phyloP scores from a whole-genome alignment of 2,113 vertebrate genomes.

The Heterochromis multidens region DNA sequence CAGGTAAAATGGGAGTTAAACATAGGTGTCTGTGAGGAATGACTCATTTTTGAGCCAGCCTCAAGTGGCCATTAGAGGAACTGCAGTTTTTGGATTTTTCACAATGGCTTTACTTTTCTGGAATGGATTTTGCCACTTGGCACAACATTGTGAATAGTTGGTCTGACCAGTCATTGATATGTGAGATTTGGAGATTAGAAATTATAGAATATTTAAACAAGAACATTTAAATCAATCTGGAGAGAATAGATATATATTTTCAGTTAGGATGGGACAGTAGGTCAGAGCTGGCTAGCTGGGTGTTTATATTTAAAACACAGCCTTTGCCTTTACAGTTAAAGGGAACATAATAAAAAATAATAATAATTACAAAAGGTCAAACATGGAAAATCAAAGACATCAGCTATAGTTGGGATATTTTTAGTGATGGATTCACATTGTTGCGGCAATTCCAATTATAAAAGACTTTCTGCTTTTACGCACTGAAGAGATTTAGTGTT shows the following conservation, averaged over 20 bases:
- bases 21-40: too few species aligned
- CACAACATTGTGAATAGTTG: too few species aligned
- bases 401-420: not conserved
- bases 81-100: too few species aligned
- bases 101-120: too few species aligned
- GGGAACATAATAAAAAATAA: not conserved
- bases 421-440: not conserved
- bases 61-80: too few species aligned
- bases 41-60: too few species aligned
- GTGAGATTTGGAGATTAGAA: too few species aligned
- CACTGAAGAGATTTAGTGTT: slow-evolving; percentile 19
- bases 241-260: not conserved
- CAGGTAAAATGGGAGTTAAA: too few species aligned
- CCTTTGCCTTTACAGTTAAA: not conserved
- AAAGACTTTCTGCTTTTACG: not conserved
- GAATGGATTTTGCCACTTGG: too few species aligned
- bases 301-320: not conserved
- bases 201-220: too few species aligned
- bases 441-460: slow-evolving; percentile 22
- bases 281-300: not conserved
- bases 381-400: not conserved
- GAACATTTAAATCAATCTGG: too few species aligned
- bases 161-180: too few species aligned
- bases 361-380: not conserved
- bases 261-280: not conserved